Evolutionary conservation across 2,113 vertebrate species (phyloP).

Genomic region (Burhinus oedicnemus): DNA sequence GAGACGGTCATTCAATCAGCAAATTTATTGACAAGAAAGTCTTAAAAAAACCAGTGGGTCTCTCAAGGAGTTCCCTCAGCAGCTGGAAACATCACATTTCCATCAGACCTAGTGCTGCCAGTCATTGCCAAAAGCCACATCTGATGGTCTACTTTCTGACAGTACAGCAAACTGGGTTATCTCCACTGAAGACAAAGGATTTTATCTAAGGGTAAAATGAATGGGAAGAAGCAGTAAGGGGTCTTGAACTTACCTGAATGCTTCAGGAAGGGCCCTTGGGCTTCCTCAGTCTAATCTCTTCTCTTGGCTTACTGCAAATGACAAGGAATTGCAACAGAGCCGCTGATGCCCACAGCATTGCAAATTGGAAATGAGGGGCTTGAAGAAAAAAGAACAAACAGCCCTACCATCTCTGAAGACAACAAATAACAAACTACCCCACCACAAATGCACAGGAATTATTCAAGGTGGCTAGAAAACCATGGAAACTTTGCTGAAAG

Average conservation of each 20-base stretch:
- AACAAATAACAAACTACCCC: neutral
- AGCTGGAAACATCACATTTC: no score
- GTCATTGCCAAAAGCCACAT: neutral
- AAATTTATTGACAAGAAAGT: no score
- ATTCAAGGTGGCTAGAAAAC: neutral
- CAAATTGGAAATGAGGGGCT: neutral
- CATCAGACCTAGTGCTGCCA: neutral
- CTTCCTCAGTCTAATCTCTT: neutral
- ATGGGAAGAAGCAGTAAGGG: neutral
- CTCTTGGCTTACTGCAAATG: neutral
- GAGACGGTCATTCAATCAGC: no score
- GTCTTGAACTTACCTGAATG: neutral
- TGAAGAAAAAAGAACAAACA: neutral
- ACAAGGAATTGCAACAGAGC: neutral
- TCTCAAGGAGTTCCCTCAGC: no score
- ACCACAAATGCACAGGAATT: neutral
- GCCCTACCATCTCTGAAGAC: neutral
- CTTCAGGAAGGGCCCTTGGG: neutral
- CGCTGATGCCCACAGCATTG: accelerated
- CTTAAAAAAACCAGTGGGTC: no score
- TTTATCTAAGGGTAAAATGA: neutral
- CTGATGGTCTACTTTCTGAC: neutral
- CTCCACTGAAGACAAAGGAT: neutral
- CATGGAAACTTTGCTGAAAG: neutral
- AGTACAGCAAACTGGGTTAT: neutral